Base-by-base conservation (phyloP, 2,888 invertebrate genomes). In the Sesia apiformis region DNA sequence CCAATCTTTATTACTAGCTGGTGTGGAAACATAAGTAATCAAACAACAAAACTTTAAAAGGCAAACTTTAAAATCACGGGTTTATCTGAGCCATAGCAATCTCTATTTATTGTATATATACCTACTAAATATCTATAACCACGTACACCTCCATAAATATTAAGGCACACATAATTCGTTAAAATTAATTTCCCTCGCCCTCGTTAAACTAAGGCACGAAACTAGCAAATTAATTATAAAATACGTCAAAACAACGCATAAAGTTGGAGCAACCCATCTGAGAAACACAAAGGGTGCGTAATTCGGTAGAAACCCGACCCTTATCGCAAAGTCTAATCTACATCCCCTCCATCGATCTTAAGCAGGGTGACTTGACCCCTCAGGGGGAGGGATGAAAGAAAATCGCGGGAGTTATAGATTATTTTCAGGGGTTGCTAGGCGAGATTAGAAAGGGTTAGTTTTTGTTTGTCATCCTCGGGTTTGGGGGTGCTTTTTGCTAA, bases 211-310 rank as follows among this genome's bases (percentile, higher is more conserved):
- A 84, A 76, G 79, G 75, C 67, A 69, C 64, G 71, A 86, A 89
- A 89, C 88, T 89, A 89, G 81, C 87, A 83, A 87, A 89, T 89
- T 88, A 88, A 89, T 89, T 89, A 89, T 83, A 84, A 81, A 87
- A 83, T 72, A 83, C 80, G 88, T 87, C 88, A 88, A 86, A 86
- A 87, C 87, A 88, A 81, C 78, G 77, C 74, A 70, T 74, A 75
- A 81, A 84, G 80, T 86, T 85, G 71, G 73, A 69, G 71, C 73
- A 67, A 76, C 80, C 82, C 80, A 82, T 84, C 85, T 84, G 83
- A 85, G 84, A 80, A 76, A 75, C 75, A 86, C 82, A 87, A 85
- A 85, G 81, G 81, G 78, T 62, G 67, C 67, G 78, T 83, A 81
- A 81, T 83, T 80, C 72, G 71, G 81, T 78, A 74, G 72, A 65